Conservation (phyloP, 2,797 vertebrate genomes). For the Urosaurus nigricauda region DNA sequence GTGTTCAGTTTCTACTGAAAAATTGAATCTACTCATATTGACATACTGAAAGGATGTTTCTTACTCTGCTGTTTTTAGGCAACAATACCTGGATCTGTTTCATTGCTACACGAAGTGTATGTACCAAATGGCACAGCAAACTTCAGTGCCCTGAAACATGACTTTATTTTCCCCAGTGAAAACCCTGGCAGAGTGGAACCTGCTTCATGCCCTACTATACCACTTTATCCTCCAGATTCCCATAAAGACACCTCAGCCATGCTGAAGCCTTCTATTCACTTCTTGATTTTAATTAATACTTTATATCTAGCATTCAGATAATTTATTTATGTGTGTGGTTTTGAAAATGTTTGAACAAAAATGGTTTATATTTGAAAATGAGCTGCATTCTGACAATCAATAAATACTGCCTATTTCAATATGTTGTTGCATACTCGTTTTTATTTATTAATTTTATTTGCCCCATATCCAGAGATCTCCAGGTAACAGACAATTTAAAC, state of each 20-base stretch:
- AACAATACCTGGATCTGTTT: slow-evolving; percentile 80
- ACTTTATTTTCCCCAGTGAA: slow-evolving; percentile 80
- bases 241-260: slow-evolving; percentile 57
- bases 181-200: slow-evolving; percentile 25
- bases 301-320: slow-evolving; percentile 62
- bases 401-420: slow-evolving; percentile 35
- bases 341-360: slow-evolving; percentile 29
- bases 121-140: slow-evolving; percentile 76
- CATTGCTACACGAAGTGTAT: slow-evolving; percentile 78
- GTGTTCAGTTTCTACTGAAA: not conserved
- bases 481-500: too few species aligned
- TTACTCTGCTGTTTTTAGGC: slow-evolving; percentile 79
- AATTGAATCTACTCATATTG: not conserved
- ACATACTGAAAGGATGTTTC: slow-evolving; percentile 8
- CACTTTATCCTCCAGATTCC: slow-evolving; percentile 68
- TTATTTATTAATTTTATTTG: too few species aligned
- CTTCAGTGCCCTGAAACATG: slow-evolving; percentile 83
- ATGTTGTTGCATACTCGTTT: not conserved
- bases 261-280: slow-evolving; percentile 64
- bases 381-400: slow-evolving; percentile 45
- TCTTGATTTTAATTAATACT: slow-evolving; percentile 58
- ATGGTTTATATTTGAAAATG: not conserved
- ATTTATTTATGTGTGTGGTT: slow-evolving; percentile 10
- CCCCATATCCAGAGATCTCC: too few species aligned
- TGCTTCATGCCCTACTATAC: slow-evolving; percentile 65